Conservation (phyloP, 2,113 vertebrate species). For the Taxidea taxus region DNA sequence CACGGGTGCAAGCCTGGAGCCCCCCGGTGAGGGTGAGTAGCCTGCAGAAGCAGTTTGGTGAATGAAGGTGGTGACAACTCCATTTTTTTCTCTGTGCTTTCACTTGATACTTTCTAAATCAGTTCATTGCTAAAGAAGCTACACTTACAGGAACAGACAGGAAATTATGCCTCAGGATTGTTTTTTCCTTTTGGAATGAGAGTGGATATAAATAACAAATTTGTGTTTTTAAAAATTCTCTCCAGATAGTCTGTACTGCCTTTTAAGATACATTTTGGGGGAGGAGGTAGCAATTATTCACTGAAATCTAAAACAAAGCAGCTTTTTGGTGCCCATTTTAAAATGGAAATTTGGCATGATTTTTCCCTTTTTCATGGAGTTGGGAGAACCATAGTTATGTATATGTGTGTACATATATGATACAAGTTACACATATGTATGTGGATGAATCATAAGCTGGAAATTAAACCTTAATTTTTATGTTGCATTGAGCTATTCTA, state of each 20-base stretch:
- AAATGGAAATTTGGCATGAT: conserved; percentile 3
- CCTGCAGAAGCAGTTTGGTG: background rate
- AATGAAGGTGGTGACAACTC: background rate
- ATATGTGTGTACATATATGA: background rate
- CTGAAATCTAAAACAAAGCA: background rate
- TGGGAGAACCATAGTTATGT: background rate
- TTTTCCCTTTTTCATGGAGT: background rate
- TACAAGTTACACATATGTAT: background rate
- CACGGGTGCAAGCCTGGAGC: conserved; percentile 92
- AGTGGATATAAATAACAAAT: background rate
- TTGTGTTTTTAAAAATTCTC: background rate
- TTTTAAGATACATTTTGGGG: conserved; percentile 33
- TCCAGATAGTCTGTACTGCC: background rate
- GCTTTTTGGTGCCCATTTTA: background rate
- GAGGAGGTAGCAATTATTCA: background rate
- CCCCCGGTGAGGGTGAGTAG: conserved; percentile 94
- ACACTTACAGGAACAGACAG: background rate
- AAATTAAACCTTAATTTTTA: conserved; percentile 45
- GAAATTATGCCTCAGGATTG: background rate
- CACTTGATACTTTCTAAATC: conserved; percentile 2
- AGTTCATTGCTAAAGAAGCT: conserved; percentile 8
- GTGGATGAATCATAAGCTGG: background rate
- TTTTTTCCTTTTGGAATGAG: background rate
- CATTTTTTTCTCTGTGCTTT: background rate
- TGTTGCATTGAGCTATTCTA: conserved; percentile 28